phyloP scores from a whole-genome alignment of 92 coral and sea anemone genomes.

The Paragorgia papillata region DNA sequence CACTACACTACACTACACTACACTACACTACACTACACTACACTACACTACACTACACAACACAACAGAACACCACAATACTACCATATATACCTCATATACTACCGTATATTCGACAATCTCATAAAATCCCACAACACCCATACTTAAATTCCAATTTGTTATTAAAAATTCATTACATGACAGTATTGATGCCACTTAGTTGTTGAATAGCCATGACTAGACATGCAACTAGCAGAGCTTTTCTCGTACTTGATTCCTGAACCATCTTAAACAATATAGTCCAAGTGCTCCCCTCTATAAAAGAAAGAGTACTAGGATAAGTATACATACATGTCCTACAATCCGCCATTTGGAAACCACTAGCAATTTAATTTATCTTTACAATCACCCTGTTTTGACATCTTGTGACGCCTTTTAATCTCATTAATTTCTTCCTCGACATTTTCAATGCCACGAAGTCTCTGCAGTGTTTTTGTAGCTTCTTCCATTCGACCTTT shows the following conservation, averaged over 20 bases:
- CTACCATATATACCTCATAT: too few relatives aligned
- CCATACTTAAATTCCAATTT: too few relatives aligned
- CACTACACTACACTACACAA: too few relatives aligned
- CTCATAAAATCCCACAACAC: too few relatives aligned
- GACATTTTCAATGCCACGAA: slow-evolving; percentile 66
- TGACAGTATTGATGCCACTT: slow-evolving; percentile 84
- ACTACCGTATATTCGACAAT: too few relatives aligned
- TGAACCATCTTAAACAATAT: slow-evolving; percentile 51
- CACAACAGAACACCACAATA: too few relatives aligned
- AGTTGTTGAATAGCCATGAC: slow-evolving; percentile 90
- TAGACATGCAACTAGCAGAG: slow-evolving; percentile 81
- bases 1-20: too few relatives aligned
- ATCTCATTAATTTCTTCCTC: slow-evolving; percentile 64
- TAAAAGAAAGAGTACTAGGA: not conserved
- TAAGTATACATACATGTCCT: too few relatives aligned
- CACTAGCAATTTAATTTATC: too few relatives aligned
- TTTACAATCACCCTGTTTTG: not conserved
- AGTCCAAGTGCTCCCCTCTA: slow-evolving; percentile 28
- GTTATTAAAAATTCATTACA: too few relatives aligned
- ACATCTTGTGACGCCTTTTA: not conserved
- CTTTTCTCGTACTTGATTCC: slow-evolving; percentile 60
- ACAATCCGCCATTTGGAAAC: too few relatives aligned
- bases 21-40: too few relatives aligned
- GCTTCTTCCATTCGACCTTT: slow-evolving; percentile 68
- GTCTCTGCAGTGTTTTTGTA: slow-evolving; percentile 51